Conservation (phyloP, 2,888 invertebrate genomes). For the Agrotis exclamationis region DNA sequence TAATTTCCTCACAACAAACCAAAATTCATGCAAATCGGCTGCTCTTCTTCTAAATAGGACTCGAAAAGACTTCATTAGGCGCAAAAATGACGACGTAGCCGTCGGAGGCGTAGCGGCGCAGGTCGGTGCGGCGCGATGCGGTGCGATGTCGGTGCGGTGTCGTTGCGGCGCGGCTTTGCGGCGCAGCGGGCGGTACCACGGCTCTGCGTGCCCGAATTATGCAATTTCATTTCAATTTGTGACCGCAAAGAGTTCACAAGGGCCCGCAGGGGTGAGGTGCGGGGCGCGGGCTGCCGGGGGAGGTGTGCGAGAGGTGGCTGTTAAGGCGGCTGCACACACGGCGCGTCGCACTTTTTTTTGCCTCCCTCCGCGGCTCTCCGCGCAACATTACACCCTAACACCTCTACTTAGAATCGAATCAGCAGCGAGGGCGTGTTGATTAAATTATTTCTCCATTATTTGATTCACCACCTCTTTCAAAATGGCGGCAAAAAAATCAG, state of each 20-base stretch:
- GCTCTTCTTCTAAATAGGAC: slow-evolving; percentile 30
- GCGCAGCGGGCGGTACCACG: slow-evolving; percentile 26
- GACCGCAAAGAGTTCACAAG: slow-evolving; percentile 76
- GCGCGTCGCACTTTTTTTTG: slow-evolving; percentile 81
- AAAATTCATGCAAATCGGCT: slow-evolving; percentile 44
- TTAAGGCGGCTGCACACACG: slow-evolving; percentile 85
- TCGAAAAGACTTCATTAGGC: slow-evolving; percentile 82
- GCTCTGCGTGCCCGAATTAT: slow-evolving; percentile 81
- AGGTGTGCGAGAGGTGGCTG: slow-evolving; percentile 69
- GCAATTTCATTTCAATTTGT: slow-evolving; percentile 89
- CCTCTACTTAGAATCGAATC: slow-evolving; percentile 73
- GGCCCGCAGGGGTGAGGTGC: slow-evolving; percentile 14
- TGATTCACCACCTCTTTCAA: slow-evolving; percentile 90
- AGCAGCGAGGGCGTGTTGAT: slow-evolving; percentile 74
- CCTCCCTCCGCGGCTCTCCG: slow-evolving; percentile 73
- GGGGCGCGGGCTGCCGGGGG: slow-evolving; percentile 43
- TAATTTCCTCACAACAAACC: slow-evolving; percentile 38
- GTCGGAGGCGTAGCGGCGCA: slow-evolving; percentile 60
- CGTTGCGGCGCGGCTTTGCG: slow-evolving; percentile 13
- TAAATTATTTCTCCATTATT: slow-evolving; percentile 90
- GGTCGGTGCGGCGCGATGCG: slow-evolving; percentile 49
- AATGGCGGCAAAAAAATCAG: slow-evolving; percentile 85
- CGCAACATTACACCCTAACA: slow-evolving; percentile 79
- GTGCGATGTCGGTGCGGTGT: slow-evolving; percentile 43
- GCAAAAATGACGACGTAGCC: slow-evolving; percentile 73